These are phyloP conservation scores for Thecocarcelia acutangulata DNA, from an alignment of 2,888 invertebrate genomes.

Conservation along the genomic window DNA sequence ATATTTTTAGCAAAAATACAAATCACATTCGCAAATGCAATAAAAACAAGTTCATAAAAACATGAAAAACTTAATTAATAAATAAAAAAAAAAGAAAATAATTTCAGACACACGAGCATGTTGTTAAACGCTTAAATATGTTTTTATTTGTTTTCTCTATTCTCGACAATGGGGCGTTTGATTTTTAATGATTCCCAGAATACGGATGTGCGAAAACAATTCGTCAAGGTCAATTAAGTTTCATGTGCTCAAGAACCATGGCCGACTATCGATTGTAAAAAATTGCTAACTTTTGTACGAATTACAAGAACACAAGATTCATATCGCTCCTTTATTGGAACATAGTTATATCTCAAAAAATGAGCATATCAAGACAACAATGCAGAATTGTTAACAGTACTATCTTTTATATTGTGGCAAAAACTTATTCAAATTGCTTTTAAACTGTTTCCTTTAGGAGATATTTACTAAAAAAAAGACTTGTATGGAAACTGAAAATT, in stretches of 20 bases:
- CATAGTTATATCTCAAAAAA: too few species aligned
- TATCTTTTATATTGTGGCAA: too few species aligned
- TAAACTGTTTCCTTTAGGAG: too few species aligned
- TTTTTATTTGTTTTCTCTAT: background rate
- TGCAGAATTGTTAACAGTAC: too few species aligned
- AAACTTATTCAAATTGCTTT: too few species aligned
- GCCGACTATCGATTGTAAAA: background rate
- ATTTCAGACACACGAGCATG: conserved; percentile 23
- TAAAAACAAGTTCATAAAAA: conserved; percentile 1
- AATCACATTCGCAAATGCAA: background rate
- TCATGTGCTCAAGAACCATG: background rate
- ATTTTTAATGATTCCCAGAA: conserved; percentile 23
- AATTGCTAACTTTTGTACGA: too few species aligned
- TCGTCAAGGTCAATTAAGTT: conserved; percentile 21
- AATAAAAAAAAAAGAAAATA: background rate
- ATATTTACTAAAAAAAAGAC: too few species aligned
- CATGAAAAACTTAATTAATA: conserved; percentile 14
- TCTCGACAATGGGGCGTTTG: background rate
- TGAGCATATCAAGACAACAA: too few species aligned
- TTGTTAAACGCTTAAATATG: conserved; percentile 4
- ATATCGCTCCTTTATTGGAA: too few species aligned
- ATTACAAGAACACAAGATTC: too few species aligned
- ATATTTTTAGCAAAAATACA: conserved; percentile 3
- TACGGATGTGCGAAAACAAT: background rate
- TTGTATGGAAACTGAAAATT: too few species aligned